Base-by-base conservation (phyloP, 2,797 vertebrate genomes). In the Erpetoichthys calabaricus region DNA sequence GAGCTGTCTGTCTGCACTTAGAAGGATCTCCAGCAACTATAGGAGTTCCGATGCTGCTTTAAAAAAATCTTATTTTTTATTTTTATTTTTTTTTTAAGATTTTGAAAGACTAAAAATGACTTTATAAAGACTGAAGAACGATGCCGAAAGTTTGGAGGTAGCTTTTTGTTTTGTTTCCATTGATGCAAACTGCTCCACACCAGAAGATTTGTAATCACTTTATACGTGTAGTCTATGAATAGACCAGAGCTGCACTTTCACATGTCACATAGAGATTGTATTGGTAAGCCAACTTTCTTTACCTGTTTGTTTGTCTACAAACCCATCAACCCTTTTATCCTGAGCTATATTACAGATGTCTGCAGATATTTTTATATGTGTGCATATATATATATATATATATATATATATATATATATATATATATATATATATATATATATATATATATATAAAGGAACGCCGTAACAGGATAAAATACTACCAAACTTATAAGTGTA, bases 221-320 rank as follows among this genome's bases (percentile, higher is more conserved):
- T 80, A 80, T 82, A 82, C 73, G 80, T 86, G 84, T 80, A 83
- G 84, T 84, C 80, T 83, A 84, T 78, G 25, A 73, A 74, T 77
- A 79, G 74, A 75, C 70, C 72, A 63, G 47, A 73, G 73, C 64
- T 72, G 79, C 77, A 75, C 77, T 79, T 80, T 79, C 78, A 75
- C 77, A 80, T 77, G 70, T 69, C 70, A 69, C 70, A 68, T 78
- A 68, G 80, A 72, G 75, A 76, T 82, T 84, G 73, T 81, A 75
- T 78, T 72, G 69, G 75, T 73, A 83, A 75, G 80, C 78, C 78
- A 73, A 82, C 76, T 75, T 81, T 73, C 78, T 70, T 80, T 67
- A 76, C 85, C 70, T 75, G 67, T 77, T 64, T 71, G 64, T 83
- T 69, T 83, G 79, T 83, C 73, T 73, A 67, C 62, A 71, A 70